Percentiles rank a stretch among this genome's conserved stretches.
Evolutionary conservation across 92 coral and sea anemone species (phyloP).

Genomic region (Siderastrea radians): DNA sequence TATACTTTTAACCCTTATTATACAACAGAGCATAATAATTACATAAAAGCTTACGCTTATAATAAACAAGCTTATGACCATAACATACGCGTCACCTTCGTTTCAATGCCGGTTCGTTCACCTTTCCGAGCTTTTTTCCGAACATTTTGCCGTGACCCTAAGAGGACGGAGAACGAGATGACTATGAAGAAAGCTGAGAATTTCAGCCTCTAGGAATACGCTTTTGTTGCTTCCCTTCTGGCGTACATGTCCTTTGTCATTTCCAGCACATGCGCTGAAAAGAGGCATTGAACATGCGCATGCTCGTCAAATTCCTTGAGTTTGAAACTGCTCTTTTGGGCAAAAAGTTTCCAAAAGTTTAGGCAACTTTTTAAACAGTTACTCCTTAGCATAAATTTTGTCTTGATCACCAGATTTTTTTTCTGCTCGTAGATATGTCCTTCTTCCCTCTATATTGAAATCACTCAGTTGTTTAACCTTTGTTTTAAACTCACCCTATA

Average conservation of each 20-base stretch:
- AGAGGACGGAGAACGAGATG: background rate
- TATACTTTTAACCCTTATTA: background rate
- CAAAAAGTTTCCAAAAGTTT: slow-evolving; percentile 55
- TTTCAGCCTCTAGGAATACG: background rate
- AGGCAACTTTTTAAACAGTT: slow-evolving; percentile 37
- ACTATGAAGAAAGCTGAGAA: too few relatives aligned
- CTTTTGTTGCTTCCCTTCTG: slow-evolving; percentile 24
- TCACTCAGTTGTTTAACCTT: background rate
- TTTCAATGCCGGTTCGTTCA: background rate
- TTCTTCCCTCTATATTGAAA: background rate
- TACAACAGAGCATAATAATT: background rate
- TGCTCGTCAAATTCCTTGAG: slow-evolving; percentile 32
- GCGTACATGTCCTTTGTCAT: slow-evolving; percentile 73
- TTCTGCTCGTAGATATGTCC: background rate
- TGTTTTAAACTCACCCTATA: background rate
- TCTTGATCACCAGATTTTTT: background rate
- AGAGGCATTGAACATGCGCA: slow-evolving; percentile 40
- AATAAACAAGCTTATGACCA: background rate
- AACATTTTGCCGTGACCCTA: background rate
- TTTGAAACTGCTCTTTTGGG: background rate
- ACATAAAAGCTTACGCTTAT: background rate
- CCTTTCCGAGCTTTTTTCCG: background rate
- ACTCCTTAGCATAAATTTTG: background rate
- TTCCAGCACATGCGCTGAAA: slow-evolving; percentile 55
- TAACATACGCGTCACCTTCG: slow-evolving; percentile 6